Base-by-base conservation (phyloP, 2,113 vertebrate species). In the Tragelaphus imberbis region DNA sequence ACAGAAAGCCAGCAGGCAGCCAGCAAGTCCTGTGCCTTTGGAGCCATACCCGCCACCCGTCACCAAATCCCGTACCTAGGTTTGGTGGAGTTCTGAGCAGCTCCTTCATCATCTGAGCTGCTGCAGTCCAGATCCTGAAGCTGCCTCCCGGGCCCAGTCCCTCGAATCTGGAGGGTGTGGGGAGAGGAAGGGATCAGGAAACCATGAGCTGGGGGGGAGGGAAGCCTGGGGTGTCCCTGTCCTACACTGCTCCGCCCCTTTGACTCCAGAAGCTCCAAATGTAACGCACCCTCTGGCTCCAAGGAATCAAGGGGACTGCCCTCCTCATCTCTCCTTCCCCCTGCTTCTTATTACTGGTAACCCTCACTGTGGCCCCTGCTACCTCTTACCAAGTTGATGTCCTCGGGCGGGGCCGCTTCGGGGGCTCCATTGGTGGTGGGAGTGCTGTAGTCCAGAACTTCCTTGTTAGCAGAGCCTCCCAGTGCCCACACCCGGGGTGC, bases 101-200 rank as follows among this genome's bases (percentile, higher is more conserved):
- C 98, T 36, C 98, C 99, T 75, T 98, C 99, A 0, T 99, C 99
- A 0, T 99, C 99, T 56, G 99, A 99, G 7, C 99, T 99, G 96
- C 99, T 99, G 5, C 99, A 99, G 84, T 99, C 99, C 33, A 99
- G 99, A 97, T 99, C 99, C 10, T 97, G 99, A 96, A 99, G 99
- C 90, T 99, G 99, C 77, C 99, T 98, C 30, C 98, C 98, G 12
- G 98, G 98, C 13, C 98, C 98, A 81, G 98, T 99, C 21, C 98
- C 98, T 90, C 99, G 97, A 51, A 98, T 98, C 99, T 99, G 14
- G 13, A 55, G 21, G 10, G 9, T 2, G 9, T 25, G 14, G 33
- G 40, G 19, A 88, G 40, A 93, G 58, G 58, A 55, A 33, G 21
- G 17, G 30, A 28, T 49, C 16, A 7, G 90, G 68, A 87, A 58